A percentile compares a stretch with the other conserved stretches of the same genome.
Evolutionary conservation across 2,113 vertebrate species (phyloP).

Genomic region (Rhynchopsitta pachyrhyncha): DNA sequence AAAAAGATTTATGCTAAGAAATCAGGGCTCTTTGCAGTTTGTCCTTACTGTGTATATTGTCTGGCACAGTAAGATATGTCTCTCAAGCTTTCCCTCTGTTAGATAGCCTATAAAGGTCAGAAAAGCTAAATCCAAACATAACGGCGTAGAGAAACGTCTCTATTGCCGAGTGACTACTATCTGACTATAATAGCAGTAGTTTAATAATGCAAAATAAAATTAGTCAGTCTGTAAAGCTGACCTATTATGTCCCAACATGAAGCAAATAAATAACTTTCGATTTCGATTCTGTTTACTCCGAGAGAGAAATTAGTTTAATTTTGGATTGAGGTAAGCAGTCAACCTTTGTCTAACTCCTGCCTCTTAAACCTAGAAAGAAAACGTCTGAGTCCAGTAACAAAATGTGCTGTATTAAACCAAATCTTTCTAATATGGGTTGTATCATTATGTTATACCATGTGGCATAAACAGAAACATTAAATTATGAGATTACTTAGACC

Average conservation of each 20-base stretch:
- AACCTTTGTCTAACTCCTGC: background rate
- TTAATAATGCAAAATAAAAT: constrained; percentile 47
- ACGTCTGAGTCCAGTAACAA: background rate
- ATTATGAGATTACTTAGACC: background rate
- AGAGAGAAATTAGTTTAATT: constrained; percentile 29
- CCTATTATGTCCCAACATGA: background rate
- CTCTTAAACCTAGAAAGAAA: background rate
- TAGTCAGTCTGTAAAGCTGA: background rate
- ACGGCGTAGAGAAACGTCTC: constrained; percentile 22
- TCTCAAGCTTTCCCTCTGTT: constrained; percentile 37
- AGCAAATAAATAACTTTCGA: constrained; percentile 31
- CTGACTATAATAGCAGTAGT: constrained; percentile 28
- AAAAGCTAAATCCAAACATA: constrained; percentile 63
- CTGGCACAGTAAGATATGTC: constrained; percentile 48
- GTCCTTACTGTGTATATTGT: constrained; percentile 18
- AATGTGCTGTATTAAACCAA: background rate
- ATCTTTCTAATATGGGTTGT: background rate
- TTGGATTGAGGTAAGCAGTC: background rate
- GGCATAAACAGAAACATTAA: background rate
- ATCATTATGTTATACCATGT: background rate
- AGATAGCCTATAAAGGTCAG: constrained; percentile 64
- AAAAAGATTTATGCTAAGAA: constrained; percentile 67
- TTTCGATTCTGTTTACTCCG: constrained; percentile 31
- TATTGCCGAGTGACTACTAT: constrained; percentile 32
- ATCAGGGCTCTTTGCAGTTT: constrained; percentile 34